Evolutionary conservation across 1,140 invertebrate species (phyloP).

Genomic region (Limonius californicus): DNA sequence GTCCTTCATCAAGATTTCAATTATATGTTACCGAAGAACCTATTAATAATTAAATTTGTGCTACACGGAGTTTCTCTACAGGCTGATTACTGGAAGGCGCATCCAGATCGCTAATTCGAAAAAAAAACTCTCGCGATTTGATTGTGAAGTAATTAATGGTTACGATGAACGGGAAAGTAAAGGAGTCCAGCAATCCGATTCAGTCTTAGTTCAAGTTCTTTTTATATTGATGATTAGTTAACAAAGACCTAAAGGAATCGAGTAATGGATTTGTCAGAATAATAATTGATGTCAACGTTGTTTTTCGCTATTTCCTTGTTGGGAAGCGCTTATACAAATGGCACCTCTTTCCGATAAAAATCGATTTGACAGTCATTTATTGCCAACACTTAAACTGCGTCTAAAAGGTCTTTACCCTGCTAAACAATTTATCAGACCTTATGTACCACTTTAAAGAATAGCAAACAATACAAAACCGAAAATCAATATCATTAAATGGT

Average conservation of each 20-base stretch:
- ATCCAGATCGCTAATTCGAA: too few relatives aligned
- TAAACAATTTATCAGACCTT: conserved; percentile 30
- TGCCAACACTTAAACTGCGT: conserved; percentile 29
- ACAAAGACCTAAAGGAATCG: not conserved
- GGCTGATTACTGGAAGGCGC: too few relatives aligned
- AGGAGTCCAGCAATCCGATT: too few relatives aligned
- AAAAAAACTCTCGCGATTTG: too few relatives aligned
- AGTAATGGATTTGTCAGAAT: conserved; percentile 30
- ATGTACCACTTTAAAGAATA: not conserved
- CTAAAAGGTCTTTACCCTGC: conserved; percentile 28
- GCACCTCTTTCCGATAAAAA: conserved; percentile 33
- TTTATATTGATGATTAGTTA: conserved; percentile 1
- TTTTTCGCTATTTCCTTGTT: conserved; percentile 27
- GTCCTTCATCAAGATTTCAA: too few relatives aligned
- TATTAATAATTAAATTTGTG: too few relatives aligned
- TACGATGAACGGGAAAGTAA: too few relatives aligned
- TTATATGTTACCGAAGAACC: too few relatives aligned
- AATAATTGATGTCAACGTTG: conserved; percentile 32
- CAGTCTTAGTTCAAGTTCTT: not conserved
- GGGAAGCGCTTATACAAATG: conserved; percentile 27
- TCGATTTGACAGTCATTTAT: conserved; percentile 38
- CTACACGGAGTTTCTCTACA: too few relatives aligned
- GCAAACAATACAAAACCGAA: too few relatives aligned
- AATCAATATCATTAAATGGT: too few relatives aligned
- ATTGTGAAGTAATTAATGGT: too few relatives aligned